phyloP scores from a whole-genome alignment of 2,797 vertebrate species.

The Petrocephalus schoutedeni region DNA sequence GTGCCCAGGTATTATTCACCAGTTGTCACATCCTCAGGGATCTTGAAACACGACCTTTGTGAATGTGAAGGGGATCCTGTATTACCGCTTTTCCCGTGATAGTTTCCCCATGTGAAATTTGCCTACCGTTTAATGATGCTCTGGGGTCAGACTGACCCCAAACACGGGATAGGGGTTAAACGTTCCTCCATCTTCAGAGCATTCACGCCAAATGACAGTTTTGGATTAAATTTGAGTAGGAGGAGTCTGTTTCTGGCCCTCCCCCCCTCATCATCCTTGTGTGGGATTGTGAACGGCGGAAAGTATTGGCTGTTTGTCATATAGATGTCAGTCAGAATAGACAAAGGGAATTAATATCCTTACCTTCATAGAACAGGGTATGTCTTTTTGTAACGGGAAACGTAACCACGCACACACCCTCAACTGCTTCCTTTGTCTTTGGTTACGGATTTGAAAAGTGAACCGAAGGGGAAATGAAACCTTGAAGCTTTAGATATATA shows the following conservation, averaged over 20 bases:
- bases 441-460: conserved; percentile 24
- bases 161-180: no score
- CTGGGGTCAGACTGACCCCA: no score
- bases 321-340: background rate
- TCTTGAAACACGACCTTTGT: no score
- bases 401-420: conserved; percentile 28
- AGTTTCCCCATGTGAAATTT: no score
- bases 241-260: background rate
- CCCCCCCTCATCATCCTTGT: background rate
- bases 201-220: background rate
- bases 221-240: background rate
- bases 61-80: no score
- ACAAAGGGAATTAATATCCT: background rate
- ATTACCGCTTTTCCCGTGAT: no score
- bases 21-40: no score
- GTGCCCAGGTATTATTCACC: no score
- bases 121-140: no score
- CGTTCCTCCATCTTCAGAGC: no score
- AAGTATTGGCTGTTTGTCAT: background rate
- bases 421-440: conserved; percentile 16
- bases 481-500: conserved; percentile 29
- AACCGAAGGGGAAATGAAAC: conserved; percentile 43
- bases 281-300: background rate
- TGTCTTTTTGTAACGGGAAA: conserved; percentile 34
- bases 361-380: background rate